These are phyloP conservation scores for Arrhopalites spinosus DNA, from an alignment of 2,888 invertebrate genomes.

Conservation along the genomic window DNA sequence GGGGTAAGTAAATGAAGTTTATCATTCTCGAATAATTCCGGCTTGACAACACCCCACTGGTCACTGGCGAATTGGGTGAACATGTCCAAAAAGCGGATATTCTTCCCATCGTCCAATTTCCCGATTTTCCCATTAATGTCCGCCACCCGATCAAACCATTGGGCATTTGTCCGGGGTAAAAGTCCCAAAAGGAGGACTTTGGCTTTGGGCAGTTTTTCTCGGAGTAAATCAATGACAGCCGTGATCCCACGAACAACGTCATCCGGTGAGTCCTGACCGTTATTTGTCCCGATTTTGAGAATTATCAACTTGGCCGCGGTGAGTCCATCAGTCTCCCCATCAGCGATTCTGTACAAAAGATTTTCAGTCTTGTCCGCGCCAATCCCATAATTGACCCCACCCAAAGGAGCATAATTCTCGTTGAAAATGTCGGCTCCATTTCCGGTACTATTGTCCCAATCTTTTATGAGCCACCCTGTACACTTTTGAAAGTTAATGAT, in stretches of 20 bases:
- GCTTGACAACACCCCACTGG: constrained; percentile 38
- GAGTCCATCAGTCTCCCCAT: constrained; percentile 63
- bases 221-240: constrained; percentile 29
- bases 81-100: constrained; percentile 50
- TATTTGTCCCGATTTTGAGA: constrained; percentile 34
- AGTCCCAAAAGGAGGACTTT: constrained; percentile 42
- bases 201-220: constrained; percentile 33
- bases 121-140: constrained; percentile 36
- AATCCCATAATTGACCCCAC: constrained; percentile 57
- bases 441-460: background rate
- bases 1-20: constrained; percentile 42
- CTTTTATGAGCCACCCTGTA: background rate
- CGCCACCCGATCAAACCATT: constrained; percentile 2
- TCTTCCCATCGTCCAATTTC: constrained; percentile 44
- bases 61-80: constrained; percentile 44
- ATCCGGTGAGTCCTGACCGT: constrained; percentile 13
- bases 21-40: constrained; percentile 40
- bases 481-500: too few species aligned
- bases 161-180: constrained; percentile 29
- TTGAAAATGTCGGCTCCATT: background rate
- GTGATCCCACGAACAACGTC: constrained; percentile 27
- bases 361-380: constrained; percentile 64
- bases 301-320: constrained; percentile 57
- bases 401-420: background rate
- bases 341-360: constrained; percentile 63